These are phyloP conservation scores for Calliopsis andreniformis DNA, from an alignment of 1,140 invertebrate species.

Conservation along the genomic window DNA sequence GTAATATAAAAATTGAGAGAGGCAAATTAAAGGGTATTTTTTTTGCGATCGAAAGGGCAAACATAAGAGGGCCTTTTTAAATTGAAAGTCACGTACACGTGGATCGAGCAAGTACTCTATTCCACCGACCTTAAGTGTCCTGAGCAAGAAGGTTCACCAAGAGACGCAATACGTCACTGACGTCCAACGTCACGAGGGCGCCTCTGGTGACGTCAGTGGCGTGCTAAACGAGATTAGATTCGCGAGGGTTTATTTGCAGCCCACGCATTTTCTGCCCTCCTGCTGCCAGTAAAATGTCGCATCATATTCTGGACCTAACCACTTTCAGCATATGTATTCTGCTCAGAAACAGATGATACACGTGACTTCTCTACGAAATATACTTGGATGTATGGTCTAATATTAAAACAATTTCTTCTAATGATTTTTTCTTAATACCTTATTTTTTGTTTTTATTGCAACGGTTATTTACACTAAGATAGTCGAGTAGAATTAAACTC, in stretches of 20 bases:
- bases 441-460: no score
- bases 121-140: slow-evolving; percentile 60
- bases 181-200: slow-evolving; percentile 56
- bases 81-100: slow-evolving; percentile 25
- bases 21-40: background rate
- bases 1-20: no score
- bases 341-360: no score
- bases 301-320: background rate
- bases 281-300: slow-evolving; percentile 15
- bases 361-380: no score
- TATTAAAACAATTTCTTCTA: no score
- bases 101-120: slow-evolving; percentile 40
- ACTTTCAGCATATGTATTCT: background rate
- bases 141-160: slow-evolving; percentile 51
- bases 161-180: slow-evolving; percentile 49
- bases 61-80: background rate
- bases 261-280: slow-evolving; percentile 47
- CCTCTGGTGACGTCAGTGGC: slow-evolving; percentile 63
- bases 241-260: slow-evolving; percentile 53
- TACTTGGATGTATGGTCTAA: no score
- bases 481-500: no score
- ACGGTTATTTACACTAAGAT: no score
- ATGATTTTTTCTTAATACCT: no score
- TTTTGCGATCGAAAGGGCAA: background rate
- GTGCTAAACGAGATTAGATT: slow-evolving; percentile 63